phyloP scores from a whole-genome alignment of 2,113 vertebrate species.

The Otocyon megalotis region DNA sequence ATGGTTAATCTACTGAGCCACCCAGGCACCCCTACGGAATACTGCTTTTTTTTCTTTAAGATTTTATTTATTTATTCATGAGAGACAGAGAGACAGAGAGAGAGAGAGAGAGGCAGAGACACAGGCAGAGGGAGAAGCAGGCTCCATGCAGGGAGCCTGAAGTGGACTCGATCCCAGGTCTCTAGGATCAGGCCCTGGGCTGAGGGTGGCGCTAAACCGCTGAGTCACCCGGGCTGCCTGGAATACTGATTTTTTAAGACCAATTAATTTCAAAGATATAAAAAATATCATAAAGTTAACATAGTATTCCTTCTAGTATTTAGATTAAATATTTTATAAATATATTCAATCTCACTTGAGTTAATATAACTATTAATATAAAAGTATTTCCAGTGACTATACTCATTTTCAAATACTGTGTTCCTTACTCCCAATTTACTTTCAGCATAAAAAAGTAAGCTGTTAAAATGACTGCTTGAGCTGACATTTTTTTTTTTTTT shows the following conservation, averaged over 20 bases:
- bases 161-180: too few species aligned
- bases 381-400: background rate
- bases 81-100: too few species aligned
- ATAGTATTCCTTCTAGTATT: background rate
- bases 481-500: background rate
- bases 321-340: background rate
- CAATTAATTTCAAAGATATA: background rate
- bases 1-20: background rate
- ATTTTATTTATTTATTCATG: too few species aligned
- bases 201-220: too few species aligned
- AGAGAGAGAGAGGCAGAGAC: too few species aligned
- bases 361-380: background rate
- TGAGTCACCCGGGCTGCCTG: too few species aligned
- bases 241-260: background rate
- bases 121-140: too few species aligned
- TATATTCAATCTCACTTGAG: background rate
- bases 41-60: too few species aligned
- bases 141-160: too few species aligned
- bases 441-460: background rate
- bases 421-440: background rate
- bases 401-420: background rate
- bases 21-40: background rate
- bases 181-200: too few species aligned
- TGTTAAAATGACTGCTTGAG: background rate
- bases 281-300: constrained; percentile 7